Evolutionary conservation across 1,140 invertebrate species (phyloP).

Genomic region (Aricia agestis): DNA sequence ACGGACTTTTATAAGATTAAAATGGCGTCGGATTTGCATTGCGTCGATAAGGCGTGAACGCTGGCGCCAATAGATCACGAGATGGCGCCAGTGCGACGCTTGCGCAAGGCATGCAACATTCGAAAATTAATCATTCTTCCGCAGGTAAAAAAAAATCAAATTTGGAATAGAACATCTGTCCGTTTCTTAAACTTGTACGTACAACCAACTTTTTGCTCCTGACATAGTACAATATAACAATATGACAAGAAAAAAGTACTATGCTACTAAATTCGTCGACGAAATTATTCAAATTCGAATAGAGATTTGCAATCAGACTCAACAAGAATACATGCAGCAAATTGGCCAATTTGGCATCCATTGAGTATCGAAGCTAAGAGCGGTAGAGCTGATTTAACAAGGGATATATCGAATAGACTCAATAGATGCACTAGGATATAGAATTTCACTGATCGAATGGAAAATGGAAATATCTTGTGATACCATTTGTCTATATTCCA

Average conservation of each 20-base stretch:
- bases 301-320: background rate
- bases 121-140: conserved; percentile 19
- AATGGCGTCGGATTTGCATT: conserved; percentile 63
- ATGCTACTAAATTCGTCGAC: background rate
- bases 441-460: background rate
- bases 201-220: too few species aligned
- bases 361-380: conserved; percentile 1
- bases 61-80: conserved; percentile 63
- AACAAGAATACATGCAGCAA: background rate
- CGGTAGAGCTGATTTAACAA: background rate
- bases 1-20: conserved; percentile 60
- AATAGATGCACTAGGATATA: background rate
- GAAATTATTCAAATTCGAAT: background rate
- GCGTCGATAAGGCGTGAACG: conserved; percentile 47
- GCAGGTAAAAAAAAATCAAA: background rate
- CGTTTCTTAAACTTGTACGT: background rate
- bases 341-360: background rate
- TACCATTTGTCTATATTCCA: too few species aligned
- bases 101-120: conserved; percentile 47
- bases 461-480: too few species aligned
- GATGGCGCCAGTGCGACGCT: conserved; percentile 58
- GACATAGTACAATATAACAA: too few species aligned
- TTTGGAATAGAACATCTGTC: background rate
- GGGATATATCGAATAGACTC: background rate
- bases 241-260: too few species aligned